Conservation (phyloP, 2,888 invertebrate genomes). For the Drosophila quinaria region DNA sequence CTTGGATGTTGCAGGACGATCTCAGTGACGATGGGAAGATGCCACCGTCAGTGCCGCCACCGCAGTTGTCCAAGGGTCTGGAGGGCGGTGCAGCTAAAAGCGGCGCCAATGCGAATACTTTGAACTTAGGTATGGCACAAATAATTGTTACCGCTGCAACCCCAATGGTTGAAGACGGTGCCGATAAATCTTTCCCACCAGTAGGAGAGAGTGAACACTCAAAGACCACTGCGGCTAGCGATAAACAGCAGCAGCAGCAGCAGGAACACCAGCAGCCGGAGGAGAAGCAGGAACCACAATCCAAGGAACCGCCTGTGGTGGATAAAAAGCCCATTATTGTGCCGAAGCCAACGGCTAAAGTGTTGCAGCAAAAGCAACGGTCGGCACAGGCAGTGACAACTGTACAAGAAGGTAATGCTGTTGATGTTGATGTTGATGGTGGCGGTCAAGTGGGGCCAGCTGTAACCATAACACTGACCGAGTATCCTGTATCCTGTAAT, state of each 20-base stretch:
- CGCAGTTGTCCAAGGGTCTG: conserved; percentile 54
- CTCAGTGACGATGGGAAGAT: conserved; percentile 81
- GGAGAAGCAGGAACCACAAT: not conserved
- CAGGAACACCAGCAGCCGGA: not conserved
- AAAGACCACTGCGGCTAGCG: conserved; percentile 34
- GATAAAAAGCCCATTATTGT: conserved; percentile 71
- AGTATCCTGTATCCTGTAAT: conserved; percentile 64
- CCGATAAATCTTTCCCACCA: conserved; percentile 92
- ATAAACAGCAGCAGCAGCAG: conserved; percentile 31
- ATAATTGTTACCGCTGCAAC: conserved; percentile 98
- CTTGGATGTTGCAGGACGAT: conserved; percentile 76
- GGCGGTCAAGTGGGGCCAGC: conserved; percentile 42
- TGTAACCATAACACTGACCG: conserved; percentile 69
- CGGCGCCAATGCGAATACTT: conserved; percentile 85
- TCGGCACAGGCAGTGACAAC: conserved; percentile 35
- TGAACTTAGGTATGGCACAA: conserved; percentile 93
- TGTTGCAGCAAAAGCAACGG: conserved; percentile 43
- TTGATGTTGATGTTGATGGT: conserved; percentile 7
- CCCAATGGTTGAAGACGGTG: conserved; percentile 94
- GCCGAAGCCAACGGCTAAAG: conserved; percentile 61
- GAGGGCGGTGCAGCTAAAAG: conserved; percentile 41
- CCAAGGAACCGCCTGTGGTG: conserved; percentile 41
- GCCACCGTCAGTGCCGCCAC: conserved; percentile 81
- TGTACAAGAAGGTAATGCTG: conserved; percentile 73
- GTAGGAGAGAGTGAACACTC: conserved; percentile 80